Evolutionary conservation across 2,888 invertebrate genomes (phyloP), one percentile per base, ranked within the genome.

Genomic region (Cremastobaeus sp.): DNA sequence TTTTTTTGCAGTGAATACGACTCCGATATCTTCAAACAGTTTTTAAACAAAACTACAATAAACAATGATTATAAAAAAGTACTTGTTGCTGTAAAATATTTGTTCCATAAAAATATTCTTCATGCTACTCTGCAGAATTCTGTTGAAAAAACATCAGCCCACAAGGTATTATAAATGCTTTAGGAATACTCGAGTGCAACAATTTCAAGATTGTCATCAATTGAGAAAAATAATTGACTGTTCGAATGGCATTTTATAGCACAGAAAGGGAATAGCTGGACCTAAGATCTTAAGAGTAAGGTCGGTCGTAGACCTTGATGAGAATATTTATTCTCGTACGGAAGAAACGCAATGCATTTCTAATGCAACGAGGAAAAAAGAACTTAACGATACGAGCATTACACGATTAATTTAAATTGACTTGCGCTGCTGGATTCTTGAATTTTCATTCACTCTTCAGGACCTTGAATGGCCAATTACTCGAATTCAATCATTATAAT

Each of bases 231-330:
- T 43, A 43, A 52, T 25, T 34, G 34, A 41, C 1, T 25, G n/a
- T n/a, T 34, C 41, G 50, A 35, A 43, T 41, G 43, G 35, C 52
- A 59, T 52, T 68, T 57, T 45, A 50, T 43, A 18, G 17, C 30
- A 35, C 70, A 20, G 28, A 41, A n/a, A 45, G 25, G 11, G 45
- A 52, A 71, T 65, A 52, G 47, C 37, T 37, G 57, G 37, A 52
- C 30, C 64, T 14, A 32, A 30, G 37, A 48, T 52, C n/a, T n/a
- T n/a, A n/a, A n/a, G n/a, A 21, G 52, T 57, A 71, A 64, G 69
- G 74, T 48, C 68, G 68, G 39, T 62, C 64, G 50, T 45, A 39
- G 74, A 69, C 74, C 74, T 68, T 74, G 74, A 62, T 47, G 32
- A 15, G 37, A 35, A 32, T 45, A 39, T 52, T 18, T 59, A 43